phyloP scores from a whole-genome alignment of 2,113 vertebrate species.

The Lamprologus ornatipinnis region DNA sequence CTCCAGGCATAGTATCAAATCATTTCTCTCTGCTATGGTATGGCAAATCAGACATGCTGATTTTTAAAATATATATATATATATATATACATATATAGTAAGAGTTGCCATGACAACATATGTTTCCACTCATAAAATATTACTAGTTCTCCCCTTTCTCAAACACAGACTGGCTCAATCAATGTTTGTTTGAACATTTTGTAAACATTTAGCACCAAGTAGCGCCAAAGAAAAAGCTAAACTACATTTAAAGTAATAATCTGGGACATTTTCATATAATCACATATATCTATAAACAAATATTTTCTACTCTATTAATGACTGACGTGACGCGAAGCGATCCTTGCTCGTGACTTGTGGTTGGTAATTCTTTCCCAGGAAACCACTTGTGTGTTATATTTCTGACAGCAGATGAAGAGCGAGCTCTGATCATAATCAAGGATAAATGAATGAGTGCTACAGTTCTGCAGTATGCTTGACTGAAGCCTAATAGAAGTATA shows the following conservation, averaged over 20 bases:
- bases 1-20: constrained; percentile 9
- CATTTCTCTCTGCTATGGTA: not conserved
- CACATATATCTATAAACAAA: not conserved
- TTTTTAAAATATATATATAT: not conserved
- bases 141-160: not conserved
- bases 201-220: not conserved
- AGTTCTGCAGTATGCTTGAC: not conserved
- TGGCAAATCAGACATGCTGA: not conserved
- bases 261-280: constrained; percentile 8
- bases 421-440: not conserved
- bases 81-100: not conserved
- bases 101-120: not conserved
- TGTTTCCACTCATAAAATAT: constrained; percentile 27
- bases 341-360: not conserved
- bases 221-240: constrained; percentile 6
- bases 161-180: constrained; percentile 16
- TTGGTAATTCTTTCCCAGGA: not conserved
- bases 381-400: not conserved
- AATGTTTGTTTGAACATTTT: constrained; percentile 19
- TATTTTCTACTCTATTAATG: constrained; percentile 1
- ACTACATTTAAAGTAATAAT: constrained; percentile 22
- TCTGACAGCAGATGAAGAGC: not conserved
- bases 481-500: not conserved
- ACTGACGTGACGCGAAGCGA: not conserved
- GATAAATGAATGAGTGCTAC: not conserved